Evolutionary conservation across 2,888 invertebrate genomes (phyloP), one percentile per base, ranked within the genome.

Genomic region (Andrena dorsata): DNA sequence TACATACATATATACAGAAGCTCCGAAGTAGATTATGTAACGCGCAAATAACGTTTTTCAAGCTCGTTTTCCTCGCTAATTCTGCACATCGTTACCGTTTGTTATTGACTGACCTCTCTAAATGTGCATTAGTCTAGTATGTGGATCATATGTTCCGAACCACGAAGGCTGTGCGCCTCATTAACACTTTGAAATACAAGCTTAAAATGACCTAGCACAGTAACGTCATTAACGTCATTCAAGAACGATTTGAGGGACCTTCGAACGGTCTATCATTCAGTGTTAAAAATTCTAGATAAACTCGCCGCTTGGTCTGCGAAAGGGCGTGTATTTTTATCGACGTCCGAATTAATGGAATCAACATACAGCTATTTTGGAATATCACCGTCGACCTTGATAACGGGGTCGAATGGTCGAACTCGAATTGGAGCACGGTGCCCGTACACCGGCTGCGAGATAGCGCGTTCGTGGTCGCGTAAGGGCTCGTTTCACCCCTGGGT

Each of bases 21-120:
- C 68, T 69, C 80, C 66, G 23, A 60, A 69, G 32, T 7, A 0
- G 47, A 69, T 89, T 90, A 90, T 84, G 83, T 90, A 90, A 90
- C 86, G 7, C 23, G 16, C 20, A 73, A 78, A 61, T 53, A 74
- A 30, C 30, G 2, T 68, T 49, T 49, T 13, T 1, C 26, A 41
- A 6, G 7, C 4, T 41, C 16, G 23, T 8, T 41, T 35, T 16
- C 20, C 13, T 2, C n/a, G 10, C 32, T 16, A 56, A 76, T 61
- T 23, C 32, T 1, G 2, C 16, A 16, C 13, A 10, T 32, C 60
- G 61, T 64, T 76, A 72, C 32, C 20, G 7, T 41, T 66, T n/a
- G 28, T 71, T n/a, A 51, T 20, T 20, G 0, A 6, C 20, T 23
- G 26, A 23, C 7, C 7, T 8, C 2, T 35, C 5, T 20, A 6